A percentile compares a stretch with the other conserved stretches of the same genome.
phyloP scores from a whole-genome alignment of 2,797 vertebrate species.

The Anguilla marmorata region DNA sequence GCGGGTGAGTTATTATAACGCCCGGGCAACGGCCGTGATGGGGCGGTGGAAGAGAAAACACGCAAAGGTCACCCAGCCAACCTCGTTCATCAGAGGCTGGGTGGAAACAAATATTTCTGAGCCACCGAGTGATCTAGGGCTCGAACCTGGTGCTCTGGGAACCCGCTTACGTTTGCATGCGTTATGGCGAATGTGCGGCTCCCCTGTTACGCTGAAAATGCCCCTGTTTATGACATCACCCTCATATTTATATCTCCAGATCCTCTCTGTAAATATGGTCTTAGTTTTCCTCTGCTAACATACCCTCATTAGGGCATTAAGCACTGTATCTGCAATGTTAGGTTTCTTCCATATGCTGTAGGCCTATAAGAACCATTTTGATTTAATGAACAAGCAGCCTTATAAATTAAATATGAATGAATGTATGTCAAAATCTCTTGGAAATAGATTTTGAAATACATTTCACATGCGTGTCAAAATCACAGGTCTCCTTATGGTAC shows the following conservation, averaged over 20 bases:
- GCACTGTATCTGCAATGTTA: background rate
- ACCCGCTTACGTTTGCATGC: background rate
- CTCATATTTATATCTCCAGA: background rate
- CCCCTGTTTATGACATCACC: background rate
- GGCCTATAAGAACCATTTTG: background rate
- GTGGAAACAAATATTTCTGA: slow-evolving; percentile 3
- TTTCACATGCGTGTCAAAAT: background rate
- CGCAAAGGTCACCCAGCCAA: slow-evolving; percentile 16
- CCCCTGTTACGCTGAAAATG: background rate
- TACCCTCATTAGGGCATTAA: background rate
- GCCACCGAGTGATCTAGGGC: background rate
- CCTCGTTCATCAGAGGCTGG: slow-evolving; percentile 10
- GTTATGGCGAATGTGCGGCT: background rate
- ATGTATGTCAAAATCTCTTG: background rate
- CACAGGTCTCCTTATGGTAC: background rate
- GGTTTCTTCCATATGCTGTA: background rate
- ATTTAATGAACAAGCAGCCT: background rate
- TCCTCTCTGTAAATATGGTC: background rate
- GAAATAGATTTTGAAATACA: background rate
- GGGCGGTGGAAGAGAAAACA: background rate
- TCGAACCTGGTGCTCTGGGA: background rate
- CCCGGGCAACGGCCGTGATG: background rate
- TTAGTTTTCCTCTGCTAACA: background rate
- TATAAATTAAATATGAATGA: background rate
- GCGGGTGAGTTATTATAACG: background rate